phyloP scores from a whole-genome alignment of 2,888 invertebrate genomes.

The Rhopalosiphum nymphaeae region DNA sequence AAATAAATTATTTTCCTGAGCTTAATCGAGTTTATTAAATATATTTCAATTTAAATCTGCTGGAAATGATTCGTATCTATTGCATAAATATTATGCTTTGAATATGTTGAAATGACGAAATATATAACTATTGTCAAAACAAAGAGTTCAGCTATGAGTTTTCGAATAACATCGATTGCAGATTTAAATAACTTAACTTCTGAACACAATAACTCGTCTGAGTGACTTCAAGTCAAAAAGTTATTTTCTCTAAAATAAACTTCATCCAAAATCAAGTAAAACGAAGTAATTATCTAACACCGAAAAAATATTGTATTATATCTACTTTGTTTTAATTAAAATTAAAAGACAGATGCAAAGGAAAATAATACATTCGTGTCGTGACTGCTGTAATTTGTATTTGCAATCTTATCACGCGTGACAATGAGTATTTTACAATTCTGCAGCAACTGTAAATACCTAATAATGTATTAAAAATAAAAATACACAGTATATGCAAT shows the following conservation, averaged over 20 bases:
- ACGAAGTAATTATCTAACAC: neutral
- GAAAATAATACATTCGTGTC: neutral
- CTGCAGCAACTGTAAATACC: neutral
- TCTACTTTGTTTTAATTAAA: neutral
- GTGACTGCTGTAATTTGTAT: neutral
- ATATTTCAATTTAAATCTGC: neutral
- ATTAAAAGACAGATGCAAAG: neutral
- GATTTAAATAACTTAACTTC: neutral
- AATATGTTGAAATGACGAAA: neutral
- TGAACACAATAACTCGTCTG: neutral
- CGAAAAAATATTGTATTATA: neutral
- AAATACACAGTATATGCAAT: neutral
- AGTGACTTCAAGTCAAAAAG: neutral
- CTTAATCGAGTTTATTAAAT: neutral
- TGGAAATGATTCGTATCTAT: neutral
- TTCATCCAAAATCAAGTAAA: neutral
- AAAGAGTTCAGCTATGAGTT: neutral
- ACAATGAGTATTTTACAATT: neutral
- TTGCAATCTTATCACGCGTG: neutral
- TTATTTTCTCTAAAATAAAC: neutral
- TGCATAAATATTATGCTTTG: neutral
- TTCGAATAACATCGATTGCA: neutral
- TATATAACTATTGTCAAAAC: neutral
- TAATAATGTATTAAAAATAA: neutral
- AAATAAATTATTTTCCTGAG: neutral